Base-by-base conservation (phyloP, 2,797 vertebrate genomes). In the Spinus olivaceus region DNA sequence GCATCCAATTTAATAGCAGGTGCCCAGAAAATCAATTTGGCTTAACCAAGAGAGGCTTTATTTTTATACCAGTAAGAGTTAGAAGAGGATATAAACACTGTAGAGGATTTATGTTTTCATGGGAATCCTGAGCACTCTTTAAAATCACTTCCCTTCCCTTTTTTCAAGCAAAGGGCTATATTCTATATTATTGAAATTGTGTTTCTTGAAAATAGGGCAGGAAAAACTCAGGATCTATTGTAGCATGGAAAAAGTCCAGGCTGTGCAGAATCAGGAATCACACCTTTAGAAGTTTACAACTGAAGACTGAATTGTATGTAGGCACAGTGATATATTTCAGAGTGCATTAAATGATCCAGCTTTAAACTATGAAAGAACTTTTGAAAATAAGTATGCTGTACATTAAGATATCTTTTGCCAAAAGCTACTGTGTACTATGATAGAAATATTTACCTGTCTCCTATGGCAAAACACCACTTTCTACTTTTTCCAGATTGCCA, bases 71-170 rank as follows among this genome's bases (percentile, higher is more conserved):
- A 88, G 56, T 94, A 88, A 51, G 80, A 92, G 85, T 86, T 89
- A 74, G 61, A 83, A 93, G 57, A 91, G 86, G 79, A 91, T 94
- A 91, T 91, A 90, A 91, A 84, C 66, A 66, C 17, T 54, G 41
- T 4, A 88, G 88, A 81, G 85, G 92, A 96, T 94, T 95, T 95
- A 49, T 39, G 47, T 67, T 94, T 86, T 83, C 42, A 60, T 32
- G 37, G 42, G 79, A 92, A 92, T 86, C 61, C 41, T 72, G 63
- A 90, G 54, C 76, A 88, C 84, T 93, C 80, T 92, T 81, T 74
- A 76, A 95, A 97, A 94, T 86, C 5, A 91, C 72, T 89, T 92
- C 60, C 32, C 49, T 82, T 87, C 47, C 41, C 32, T 46, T 39
- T 88, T 91, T 76, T 74, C 50, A 76, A 79, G 67, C 37, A 69